Evolutionary conservation across 2,113 vertebrate genomes (phyloP).

Genomic region (Synchiropus splendidus): DNA sequence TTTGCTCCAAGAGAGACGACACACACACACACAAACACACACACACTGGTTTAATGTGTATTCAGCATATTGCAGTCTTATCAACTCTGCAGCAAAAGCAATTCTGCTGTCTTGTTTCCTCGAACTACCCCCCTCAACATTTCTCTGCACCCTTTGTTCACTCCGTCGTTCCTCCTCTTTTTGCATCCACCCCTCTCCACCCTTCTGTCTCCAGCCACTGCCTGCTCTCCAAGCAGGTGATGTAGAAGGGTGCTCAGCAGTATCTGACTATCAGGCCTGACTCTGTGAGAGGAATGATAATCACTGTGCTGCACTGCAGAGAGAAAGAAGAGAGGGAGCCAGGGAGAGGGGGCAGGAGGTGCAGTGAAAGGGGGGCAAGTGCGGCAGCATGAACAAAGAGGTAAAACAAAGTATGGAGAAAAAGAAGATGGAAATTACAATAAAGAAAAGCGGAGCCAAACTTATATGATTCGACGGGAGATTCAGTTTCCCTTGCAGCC

Average conservation of each 20-base stretch:
- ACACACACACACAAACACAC: constrained; percentile 2
- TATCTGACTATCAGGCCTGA: constrained; percentile 69
- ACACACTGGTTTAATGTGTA: constrained; percentile 27
- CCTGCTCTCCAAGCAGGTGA: constrained; percentile 61
- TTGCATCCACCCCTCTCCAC: constrained; percentile 12
- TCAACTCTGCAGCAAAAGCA: constrained; percentile 58
- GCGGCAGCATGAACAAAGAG: constrained; percentile 35
- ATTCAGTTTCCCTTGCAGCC: constrained; percentile 15
- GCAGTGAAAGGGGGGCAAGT: constrained; percentile 48
- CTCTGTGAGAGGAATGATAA: constrained; percentile 70
- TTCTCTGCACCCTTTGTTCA: constrained; percentile 19
- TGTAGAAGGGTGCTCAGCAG: constrained; percentile 65
- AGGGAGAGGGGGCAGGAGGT: constrained; percentile 18
- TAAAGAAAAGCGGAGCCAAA: constrained; percentile 7
- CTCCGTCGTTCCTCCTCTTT: constrained; percentile 8
- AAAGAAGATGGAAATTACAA: constrained; percentile 10
- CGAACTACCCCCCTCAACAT: constrained; percentile 6
- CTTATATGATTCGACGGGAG: too few species aligned
- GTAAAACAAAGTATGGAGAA: constrained; percentile 10
- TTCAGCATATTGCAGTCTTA: constrained; percentile 52
- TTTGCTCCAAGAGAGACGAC: constrained; percentile 7
- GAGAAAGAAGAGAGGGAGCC: constrained; percentile 43
- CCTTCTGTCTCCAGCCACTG: constrained; percentile 23
- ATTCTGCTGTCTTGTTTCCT: constrained; percentile 20
- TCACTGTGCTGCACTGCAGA: constrained; percentile 68